phyloP scores from a whole-genome alignment of 2,797 vertebrate species.

The Pantherophis vulpinus region DNA sequence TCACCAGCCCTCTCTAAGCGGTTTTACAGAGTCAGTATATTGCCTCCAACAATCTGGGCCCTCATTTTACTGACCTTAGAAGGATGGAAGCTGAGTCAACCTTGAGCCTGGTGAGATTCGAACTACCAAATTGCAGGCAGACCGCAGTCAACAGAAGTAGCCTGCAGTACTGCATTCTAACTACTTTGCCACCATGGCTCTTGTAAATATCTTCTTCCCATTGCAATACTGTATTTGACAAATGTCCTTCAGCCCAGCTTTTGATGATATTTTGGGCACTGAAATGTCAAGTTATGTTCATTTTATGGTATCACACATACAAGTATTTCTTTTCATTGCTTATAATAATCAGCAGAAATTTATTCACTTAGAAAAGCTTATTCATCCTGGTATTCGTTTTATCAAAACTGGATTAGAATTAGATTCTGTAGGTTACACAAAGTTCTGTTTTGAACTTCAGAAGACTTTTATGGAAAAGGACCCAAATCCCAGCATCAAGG shows the following conservation, averaged over 20 bases:
- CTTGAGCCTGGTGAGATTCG: background rate
- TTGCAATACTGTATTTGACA: background rate
- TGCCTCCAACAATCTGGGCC: background rate
- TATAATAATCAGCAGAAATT: background rate
- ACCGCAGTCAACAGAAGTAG: background rate
- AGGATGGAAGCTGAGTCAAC: background rate
- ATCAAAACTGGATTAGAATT: background rate
- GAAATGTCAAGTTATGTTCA: background rate
- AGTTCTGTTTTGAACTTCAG: background rate
- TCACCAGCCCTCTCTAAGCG: background rate
- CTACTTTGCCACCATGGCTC: background rate
- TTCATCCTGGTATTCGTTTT: background rate
- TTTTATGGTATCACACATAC: background rate
- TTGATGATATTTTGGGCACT: background rate
- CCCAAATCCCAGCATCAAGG: background rate
- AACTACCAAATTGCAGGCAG: background rate
- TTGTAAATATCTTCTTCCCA: background rate
- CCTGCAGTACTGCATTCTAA: background rate
- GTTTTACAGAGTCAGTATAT: background rate
- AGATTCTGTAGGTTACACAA: background rate
- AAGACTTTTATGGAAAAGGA: background rate
- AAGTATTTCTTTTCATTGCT: background rate
- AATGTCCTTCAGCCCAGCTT: background rate
- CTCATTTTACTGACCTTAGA: background rate
- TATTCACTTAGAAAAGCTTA: background rate